Evolutionary conservation across 1,140 invertebrate genomes (phyloP).

Genomic region (Papilio polyxenes): DNA sequence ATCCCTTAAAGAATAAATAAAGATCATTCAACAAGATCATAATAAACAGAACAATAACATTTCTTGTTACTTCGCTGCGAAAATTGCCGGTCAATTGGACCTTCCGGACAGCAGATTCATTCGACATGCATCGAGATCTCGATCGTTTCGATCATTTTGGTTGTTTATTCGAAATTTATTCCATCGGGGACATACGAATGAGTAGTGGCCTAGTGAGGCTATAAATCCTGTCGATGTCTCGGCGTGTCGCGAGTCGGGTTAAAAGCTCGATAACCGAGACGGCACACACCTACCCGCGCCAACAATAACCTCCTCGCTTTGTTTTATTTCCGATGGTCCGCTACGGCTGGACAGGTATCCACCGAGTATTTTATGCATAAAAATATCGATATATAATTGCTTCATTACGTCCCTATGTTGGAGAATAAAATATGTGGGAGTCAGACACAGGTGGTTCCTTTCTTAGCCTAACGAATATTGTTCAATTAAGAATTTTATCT

Average conservation of each 20-base stretch:
- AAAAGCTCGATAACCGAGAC: conserved; percentile 80
- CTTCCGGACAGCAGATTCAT: conserved; percentile 33
- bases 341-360: conserved; percentile 70
- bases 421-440: conserved; percentile 80
- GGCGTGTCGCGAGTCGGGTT: conserved; percentile 77
- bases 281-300: conserved; percentile 73
- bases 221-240: conserved; percentile 78
- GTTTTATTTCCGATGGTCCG: conserved; percentile 74
- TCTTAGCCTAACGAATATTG: conserved; percentile 34
- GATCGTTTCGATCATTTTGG: conserved; percentile 65
- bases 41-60: conserved; percentile 29
- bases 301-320: conserved; percentile 77
- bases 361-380: conserved; percentile 80
- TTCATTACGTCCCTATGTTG: conserved; percentile 80
- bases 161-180: conserved; percentile 71
- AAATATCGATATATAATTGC: conserved; percentile 81
- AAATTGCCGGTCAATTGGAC: conserved; percentile 37
- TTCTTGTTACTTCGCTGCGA: conserved; percentile 23
- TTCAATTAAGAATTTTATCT: conserved; percentile 41
- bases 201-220: conserved; percentile 76
- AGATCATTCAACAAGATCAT: conserved; percentile 21
- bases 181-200: conserved; percentile 73
- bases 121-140: conserved; percentile 49
- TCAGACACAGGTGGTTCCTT: conserved; percentile 68
- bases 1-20: conserved; percentile 31